phyloP scores from a whole-genome alignment of 2,113 vertebrate species.

The Macrotis lagotis region DNA sequence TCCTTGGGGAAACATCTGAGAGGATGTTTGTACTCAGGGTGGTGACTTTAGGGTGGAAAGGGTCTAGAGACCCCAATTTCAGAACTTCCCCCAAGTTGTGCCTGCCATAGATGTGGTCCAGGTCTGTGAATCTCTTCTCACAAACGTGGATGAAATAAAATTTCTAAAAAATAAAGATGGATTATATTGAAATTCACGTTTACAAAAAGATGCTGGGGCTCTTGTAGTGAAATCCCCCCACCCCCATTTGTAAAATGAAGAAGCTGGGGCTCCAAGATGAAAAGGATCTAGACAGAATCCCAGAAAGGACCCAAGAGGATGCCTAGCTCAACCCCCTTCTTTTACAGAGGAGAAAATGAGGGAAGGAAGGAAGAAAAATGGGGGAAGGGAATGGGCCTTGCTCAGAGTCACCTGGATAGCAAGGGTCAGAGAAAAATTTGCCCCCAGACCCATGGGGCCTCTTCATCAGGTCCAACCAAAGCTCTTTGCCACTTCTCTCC shows the following conservation, averaged over 20 bases:
- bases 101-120: too few species aligned
- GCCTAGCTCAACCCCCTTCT: not conserved
- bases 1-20: not conserved
- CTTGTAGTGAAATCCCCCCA: not conserved
- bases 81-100: not conserved
- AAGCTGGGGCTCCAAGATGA: not conserved
- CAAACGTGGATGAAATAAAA: not conserved
- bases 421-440: not conserved
- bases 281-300: not conserved
- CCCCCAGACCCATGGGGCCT: not conserved
- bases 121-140: not conserved
- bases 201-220: too few species aligned
- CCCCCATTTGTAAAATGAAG: not conserved
- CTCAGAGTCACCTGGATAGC: not conserved
- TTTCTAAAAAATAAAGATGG: not conserved
- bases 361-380: too few species aligned
- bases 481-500: too few species aligned
- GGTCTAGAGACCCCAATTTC: not conserved
- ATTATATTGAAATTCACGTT: not conserved
- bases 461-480: not conserved
- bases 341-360: not conserved
- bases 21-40: too few species aligned
- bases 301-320: not conserved
- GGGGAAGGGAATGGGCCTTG: not conserved
- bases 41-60: not conserved